Base-by-base conservation (phyloP, 1,140 invertebrate genomes). In the Caligus rogercresseyi region DNA sequence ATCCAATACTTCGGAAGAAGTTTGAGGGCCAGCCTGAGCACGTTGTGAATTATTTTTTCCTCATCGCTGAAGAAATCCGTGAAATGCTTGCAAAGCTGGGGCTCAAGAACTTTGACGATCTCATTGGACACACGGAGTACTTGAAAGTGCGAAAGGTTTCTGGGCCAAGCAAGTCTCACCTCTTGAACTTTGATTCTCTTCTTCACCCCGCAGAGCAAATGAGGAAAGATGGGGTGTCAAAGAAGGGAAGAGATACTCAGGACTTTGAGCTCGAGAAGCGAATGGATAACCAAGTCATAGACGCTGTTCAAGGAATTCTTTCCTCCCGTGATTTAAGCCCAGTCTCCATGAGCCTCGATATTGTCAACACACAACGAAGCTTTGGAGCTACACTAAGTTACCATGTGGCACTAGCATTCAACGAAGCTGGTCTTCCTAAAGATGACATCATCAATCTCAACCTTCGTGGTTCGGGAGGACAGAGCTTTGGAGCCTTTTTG, bases 401-500 rank as follows among this genome's bases (percentile, higher is more conserved):
- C 72, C 81, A 91, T 69, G 89, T 97, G 71, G 89, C 91, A 2
- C 83, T 83, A 87, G 87, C 87, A 78, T 87, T 83, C 72, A 84
- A 87, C 14, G 92, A 97, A 67, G 75, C 78, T 25, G 94, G 95
- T 52, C 75, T 98, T 20, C 87, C 91, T 7, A 80, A 83, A 1
- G 79, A 76, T 43, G 81, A 83, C 66, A 84, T 81, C 65, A 89
- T 98, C 64, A 83, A 88, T 67, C 87, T 99, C 43, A 80, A 80
- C 55, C 74, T 98, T 25, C 85, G 76, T 65, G 95, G 95, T 7
- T 93, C 90, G n/a, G 95, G 93, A 23, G 95, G 95, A 25, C 95
- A 99, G 76, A 97, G 91, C 71, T 98, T 99, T 76, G 92, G 95
- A 74, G 93, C 94, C n/a, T 99, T 98, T 76, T 74, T 98, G 65